phyloP scores from a whole-genome alignment of 35 echinoderm and acorn worm species.

The Apostichopus californicus region DNA sequence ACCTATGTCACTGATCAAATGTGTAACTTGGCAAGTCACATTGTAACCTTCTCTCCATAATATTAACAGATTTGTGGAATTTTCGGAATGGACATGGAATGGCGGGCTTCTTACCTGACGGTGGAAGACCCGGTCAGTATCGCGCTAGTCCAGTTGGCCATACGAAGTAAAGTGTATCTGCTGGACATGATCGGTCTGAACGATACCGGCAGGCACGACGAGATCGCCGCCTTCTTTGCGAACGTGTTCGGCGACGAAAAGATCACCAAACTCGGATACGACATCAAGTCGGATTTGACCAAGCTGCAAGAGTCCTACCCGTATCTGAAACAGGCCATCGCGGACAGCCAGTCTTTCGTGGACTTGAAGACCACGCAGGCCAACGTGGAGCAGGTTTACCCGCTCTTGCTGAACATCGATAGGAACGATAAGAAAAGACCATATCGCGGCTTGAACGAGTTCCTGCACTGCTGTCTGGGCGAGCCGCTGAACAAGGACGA shows the following conservation, averaged over 20 bases:
- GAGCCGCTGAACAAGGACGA: constrained; percentile 61
- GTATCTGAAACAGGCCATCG: constrained; percentile 13
- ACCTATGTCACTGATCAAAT: not conserved
- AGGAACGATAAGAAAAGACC: constrained; percentile 31
- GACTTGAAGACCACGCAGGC: constrained; percentile 49
- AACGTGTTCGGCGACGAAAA: constrained; percentile 20
- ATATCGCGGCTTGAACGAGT: constrained; percentile 30
- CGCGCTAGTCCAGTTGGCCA: constrained; percentile 48
- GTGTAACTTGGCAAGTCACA: not conserved
- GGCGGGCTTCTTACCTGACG: constrained; percentile 12
- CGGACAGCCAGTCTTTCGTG: not conserved
- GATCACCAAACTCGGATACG: constrained; percentile 56
- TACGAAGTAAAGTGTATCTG: constrained; percentile 2
- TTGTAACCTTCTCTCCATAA: not conserved
- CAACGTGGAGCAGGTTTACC: constrained; percentile 11
- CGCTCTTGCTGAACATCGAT: constrained; percentile 19
- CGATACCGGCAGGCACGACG: not conserved
- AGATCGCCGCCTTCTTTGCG: not conserved
- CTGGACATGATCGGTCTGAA: constrained; percentile 43
- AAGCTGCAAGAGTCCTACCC: constrained; percentile 59
- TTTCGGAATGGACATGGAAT: constrained; percentile 46
- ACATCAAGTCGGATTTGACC: constrained; percentile 33
- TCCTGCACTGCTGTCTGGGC: constrained; percentile 40
- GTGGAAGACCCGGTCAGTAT: constrained; percentile 5
- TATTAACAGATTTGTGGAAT: constrained; percentile 2